Evolutionary conservation across 2,888 invertebrate species (phyloP).

Genomic region (Catocala nupta): DNA sequence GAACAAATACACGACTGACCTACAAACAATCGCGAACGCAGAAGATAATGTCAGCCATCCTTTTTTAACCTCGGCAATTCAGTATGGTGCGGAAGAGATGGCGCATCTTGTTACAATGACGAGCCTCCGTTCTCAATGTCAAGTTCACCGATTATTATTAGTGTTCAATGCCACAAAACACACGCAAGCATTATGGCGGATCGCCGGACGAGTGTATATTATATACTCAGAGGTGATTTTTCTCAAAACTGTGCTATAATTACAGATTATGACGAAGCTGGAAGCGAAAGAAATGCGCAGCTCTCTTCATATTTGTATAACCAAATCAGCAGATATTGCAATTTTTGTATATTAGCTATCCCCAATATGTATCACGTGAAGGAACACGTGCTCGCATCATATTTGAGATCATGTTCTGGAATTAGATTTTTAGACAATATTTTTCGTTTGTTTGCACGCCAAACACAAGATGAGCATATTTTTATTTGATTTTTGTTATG

Average conservation of each 20-base stretch:
- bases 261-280: conserved; percentile 34
- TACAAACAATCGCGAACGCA: conserved; percentile 82
- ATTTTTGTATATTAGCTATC: background rate
- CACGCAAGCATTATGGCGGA: conserved; percentile 77
- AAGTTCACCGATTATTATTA: conserved; percentile 88
- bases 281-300: conserved; percentile 24
- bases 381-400: conserved; percentile 12
- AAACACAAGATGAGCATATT: background rate
- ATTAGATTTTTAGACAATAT: background rate
- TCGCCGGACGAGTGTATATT: conserved; percentile 67
- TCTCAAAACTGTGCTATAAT: conserved; percentile 46
- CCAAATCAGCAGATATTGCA: conserved; percentile 4
- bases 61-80: conserved; percentile 64
- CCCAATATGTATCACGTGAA: background rate
- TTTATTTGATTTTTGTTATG: no score
- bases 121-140: conserved; percentile 87
- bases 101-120: conserved; percentile 80
- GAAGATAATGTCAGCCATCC: conserved; percentile 76
- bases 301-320: conserved; percentile 12
- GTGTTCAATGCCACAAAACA: conserved; percentile 85
- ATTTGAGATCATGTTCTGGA: conserved; percentile 15
- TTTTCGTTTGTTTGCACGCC: background rate
- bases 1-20: conserved; percentile 86
- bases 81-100: conserved; percentile 72
- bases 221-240: conserved; percentile 56